Evolutionary conservation across 64 coral and sea anemone genomes (phyloP).

Genomic region (Astreopora myriophthalma): DNA sequence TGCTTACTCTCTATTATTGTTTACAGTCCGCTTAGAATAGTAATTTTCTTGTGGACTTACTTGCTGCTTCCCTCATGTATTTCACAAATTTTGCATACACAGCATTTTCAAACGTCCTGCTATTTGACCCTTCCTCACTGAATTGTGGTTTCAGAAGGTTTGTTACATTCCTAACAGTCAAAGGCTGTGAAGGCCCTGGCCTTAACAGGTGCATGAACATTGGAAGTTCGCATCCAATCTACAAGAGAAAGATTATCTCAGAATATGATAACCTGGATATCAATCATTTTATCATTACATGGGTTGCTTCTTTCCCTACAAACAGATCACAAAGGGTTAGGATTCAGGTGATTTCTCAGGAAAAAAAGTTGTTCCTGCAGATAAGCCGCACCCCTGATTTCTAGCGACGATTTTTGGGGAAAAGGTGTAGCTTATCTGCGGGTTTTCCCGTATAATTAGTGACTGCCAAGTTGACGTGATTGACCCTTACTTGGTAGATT

Average conservation of each 20-base stretch:
- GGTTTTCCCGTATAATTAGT: too few species aligned
- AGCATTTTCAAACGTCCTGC: constrained; percentile 27
- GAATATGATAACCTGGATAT: background rate
- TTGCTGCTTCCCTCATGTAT: constrained; percentile 37
- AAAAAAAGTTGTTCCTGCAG: too few species aligned
- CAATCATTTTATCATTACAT: constrained; percentile 20
- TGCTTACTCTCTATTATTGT: too few species aligned
- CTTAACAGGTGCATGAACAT: constrained; percentile 22
- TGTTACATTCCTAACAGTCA: constrained; percentile 5
- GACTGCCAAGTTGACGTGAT: background rate
- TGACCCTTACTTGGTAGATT: constrained; percentile 46
- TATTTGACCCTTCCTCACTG: constrained; percentile 41
- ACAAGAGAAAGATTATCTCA: background rate
- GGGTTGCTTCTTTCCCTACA: too few species aligned
- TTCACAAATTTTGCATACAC: constrained; percentile 26
- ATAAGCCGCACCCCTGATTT: too few species aligned
- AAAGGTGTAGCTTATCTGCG: too few species aligned
- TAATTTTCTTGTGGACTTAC: background rate
- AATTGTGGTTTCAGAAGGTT: constrained; percentile 20
- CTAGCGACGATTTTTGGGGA: too few species aligned
- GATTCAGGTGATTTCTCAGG: too few species aligned
- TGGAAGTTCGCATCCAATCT: constrained; percentile 21
- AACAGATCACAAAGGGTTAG: too few species aligned
- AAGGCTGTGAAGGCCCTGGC: background rate
- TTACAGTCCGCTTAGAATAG: background rate